phyloP scores from a whole-genome alignment of 2,888 invertebrate species.

The Strigamia crassipes region DNA sequence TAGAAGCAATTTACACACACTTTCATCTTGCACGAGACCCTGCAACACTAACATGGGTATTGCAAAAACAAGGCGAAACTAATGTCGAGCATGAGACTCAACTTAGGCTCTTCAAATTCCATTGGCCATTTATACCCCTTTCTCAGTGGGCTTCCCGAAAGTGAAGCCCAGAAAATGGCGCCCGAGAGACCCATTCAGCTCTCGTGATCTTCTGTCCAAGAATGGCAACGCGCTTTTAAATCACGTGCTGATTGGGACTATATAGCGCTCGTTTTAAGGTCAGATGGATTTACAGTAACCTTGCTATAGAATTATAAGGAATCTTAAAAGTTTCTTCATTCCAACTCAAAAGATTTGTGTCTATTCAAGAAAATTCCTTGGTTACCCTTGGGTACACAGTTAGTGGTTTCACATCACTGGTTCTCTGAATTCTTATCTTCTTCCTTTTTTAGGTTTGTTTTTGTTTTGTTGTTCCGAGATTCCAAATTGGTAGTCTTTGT shows the following conservation, averaged over 20 bases:
- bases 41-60: background rate
- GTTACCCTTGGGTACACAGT: background rate
- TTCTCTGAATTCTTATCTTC: background rate
- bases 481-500: too few species aligned
- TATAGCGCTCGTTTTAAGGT: background rate
- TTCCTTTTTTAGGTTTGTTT: background rate
- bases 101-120: background rate
- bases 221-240: slow-evolving; percentile 1
- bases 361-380: background rate
- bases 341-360: background rate
- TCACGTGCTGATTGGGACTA: slow-evolving; percentile 10
- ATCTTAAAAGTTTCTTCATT: too few species aligned
- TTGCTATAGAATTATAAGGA: too few species aligned
- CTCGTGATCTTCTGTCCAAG: background rate
- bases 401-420: background rate
- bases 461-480: background rate
- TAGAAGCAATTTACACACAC: slow-evolving; percentile 2
- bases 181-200: background rate
- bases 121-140: background rate
- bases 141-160: background rate
- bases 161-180: background rate
- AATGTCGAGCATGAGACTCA: background rate
- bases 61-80: background rate
- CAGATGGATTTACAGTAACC: background rate
- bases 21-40: background rate